A percentile compares a stretch with the other conserved stretches of the same genome.
These are phyloP conservation scores for Machimus rusticus DNA, from an alignment of 2,888 invertebrate species.

Conservation along the genomic window DNA sequence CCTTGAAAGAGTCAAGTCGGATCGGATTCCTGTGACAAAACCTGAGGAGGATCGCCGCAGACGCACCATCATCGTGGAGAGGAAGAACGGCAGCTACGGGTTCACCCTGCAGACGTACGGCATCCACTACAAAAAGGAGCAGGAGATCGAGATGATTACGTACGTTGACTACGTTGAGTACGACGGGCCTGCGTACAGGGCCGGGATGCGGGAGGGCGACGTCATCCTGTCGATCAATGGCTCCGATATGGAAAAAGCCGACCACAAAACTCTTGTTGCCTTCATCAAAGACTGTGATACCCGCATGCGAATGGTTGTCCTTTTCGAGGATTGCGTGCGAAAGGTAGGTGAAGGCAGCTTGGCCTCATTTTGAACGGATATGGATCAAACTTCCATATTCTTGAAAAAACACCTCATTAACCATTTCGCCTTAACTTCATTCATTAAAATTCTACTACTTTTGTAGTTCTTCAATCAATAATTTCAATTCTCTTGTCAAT, in stretches of 20 bases:
- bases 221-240: constrained; percentile 96
- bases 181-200: constrained; percentile 88
- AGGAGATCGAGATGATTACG: constrained; percentile 94
- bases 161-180: constrained; percentile 96
- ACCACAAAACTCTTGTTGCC: constrained; percentile 90
- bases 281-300: constrained; percentile 90
- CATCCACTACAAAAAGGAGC: constrained; percentile 92
- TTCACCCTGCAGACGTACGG: constrained; percentile 98
- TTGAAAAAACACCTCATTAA: too few relatives aligned
- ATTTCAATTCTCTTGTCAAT: too few relatives aligned
- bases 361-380: not conserved
- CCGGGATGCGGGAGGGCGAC: constrained; percentile 96
- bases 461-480: too few relatives aligned
- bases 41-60: constrained; percentile 86
- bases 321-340: constrained; percentile 94
- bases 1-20: constrained; percentile 75
- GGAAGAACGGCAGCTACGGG: constrained; percentile 89
- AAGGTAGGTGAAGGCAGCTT: constrained; percentile 68
- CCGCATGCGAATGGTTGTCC: constrained; percentile 93
- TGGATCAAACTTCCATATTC: too few relatives aligned
- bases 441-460: too few relatives aligned
- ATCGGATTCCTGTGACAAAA: constrained; percentile 73
- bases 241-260: constrained; percentile 93
- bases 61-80: constrained; percentile 91
- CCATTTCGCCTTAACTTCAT: too few relatives aligned